These are phyloP conservation scores for Furcifer pardalis DNA, from an alignment of 2,797 vertebrate species.

Conservation along the genomic window DNA sequence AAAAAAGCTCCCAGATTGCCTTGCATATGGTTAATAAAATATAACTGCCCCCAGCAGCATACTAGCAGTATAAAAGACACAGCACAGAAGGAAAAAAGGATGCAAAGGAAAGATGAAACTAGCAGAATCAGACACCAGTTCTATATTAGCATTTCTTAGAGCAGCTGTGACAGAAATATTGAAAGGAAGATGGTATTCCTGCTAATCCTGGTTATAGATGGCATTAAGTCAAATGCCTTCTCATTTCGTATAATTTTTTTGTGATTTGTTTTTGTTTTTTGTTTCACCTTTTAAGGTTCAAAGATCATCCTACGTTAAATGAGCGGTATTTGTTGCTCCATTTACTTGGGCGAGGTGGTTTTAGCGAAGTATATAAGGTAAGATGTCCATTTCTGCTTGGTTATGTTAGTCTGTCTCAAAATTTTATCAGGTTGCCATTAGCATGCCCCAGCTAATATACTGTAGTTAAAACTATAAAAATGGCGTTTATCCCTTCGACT, in stretches of 20 bases:
- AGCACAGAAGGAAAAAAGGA: neutral
- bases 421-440: neutral
- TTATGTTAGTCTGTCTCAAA: neutral
- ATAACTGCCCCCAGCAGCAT: neutral
- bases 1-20: neutral
- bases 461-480: neutral
- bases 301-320: constrained; percentile 98
- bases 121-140: neutral
- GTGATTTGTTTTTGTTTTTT: constrained; percentile 4
- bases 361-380: constrained; percentile 99
- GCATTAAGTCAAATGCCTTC: neutral
- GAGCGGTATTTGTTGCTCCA: constrained; percentile 96
- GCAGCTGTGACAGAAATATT: too few relatives aligned
- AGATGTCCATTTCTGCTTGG: neutral
- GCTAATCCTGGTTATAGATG: neutral
- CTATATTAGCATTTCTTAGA: too few relatives aligned
- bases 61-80: neutral
- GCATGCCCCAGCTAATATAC: neutral
- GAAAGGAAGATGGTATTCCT: too few relatives aligned
- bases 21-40: neutral
- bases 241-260: neutral
- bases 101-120: neutral
- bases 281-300: constrained; percentile 82
- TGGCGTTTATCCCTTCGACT: neutral
- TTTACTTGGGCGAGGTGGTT: constrained; percentile 96